A percentile compares a stretch with the other conserved stretches of the same genome.
These are phyloP conservation scores for Cryptophagus acutangulus DNA, from an alignment of 2,888 invertebrate genomes.

Conservation along the genomic window DNA sequence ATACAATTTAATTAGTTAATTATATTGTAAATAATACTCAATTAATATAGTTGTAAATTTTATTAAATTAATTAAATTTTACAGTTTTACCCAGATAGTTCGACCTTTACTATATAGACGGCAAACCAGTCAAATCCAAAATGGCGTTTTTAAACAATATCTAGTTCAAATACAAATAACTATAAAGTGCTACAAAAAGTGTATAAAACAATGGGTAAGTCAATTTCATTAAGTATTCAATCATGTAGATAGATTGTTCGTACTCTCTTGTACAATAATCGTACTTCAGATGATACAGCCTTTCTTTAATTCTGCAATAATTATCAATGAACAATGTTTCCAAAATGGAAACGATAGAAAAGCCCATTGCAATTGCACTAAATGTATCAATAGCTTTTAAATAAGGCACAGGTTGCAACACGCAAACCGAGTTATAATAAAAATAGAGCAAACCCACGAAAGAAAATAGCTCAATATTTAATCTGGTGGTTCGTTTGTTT, in stretches of 20 bases:
- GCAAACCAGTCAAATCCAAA: no score
- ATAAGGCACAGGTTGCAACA: slow-evolving; percentile 18
- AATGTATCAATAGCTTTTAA: slow-evolving; percentile 31
- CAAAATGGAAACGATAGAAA: slow-evolving; percentile 24
- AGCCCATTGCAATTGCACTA: slow-evolving; percentile 23
- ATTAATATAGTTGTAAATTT: no score
- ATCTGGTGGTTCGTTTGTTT: slow-evolving; percentile 19
- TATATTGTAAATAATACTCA: no score
- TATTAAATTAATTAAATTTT: no score
- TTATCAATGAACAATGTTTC: slow-evolving; percentile 25
- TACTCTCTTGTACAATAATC: slow-evolving; percentile 13
- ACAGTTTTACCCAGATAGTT: no score
- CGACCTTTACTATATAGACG: no score
- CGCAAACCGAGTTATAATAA: slow-evolving; percentile 21
- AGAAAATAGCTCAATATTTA: slow-evolving; percentile 18
- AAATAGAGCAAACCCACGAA: slow-evolving; percentile 18
- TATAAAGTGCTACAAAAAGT: slow-evolving; percentile 18
- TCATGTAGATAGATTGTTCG: no score
- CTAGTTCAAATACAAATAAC: no score
- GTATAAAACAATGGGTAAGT: slow-evolving; percentile 25
- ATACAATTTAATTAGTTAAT: no score
- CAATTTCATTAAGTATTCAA: slow-evolving; percentile 20
- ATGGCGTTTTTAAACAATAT: no score
- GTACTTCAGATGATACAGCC: slow-evolving; percentile 13
- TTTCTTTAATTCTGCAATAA: slow-evolving; percentile 17